Evolutionary conservation across 2,888 invertebrate species (phyloP), one percentile per base, ranked within the genome.

Genomic region (Melikaiella ostensackeni): DNA sequence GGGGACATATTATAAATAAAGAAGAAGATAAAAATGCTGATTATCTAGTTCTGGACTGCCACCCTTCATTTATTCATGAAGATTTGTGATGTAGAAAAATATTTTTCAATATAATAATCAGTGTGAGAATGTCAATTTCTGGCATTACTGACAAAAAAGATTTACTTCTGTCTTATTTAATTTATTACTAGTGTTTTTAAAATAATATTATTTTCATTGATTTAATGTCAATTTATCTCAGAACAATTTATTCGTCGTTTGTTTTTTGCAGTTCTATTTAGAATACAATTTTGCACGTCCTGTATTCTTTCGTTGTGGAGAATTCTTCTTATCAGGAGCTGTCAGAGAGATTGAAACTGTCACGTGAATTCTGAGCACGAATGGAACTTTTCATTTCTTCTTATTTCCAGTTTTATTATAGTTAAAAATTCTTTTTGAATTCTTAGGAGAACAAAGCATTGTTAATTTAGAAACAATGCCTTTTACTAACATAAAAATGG

Each of bases 291-390:
- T 66, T n/a, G 24, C 66, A 46, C 42, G 27, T 8, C 66, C 46
- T 27, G 66, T 66, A 66, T 66, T 46, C 42, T 66, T 66, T 27
- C 21, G 27, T 27, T 24, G 66, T 46, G 46, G 66, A 66, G 46
- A 66, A 66, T 66, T 46, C 66, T 66, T 66, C 66, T 66, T 66
- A 66, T 66, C 66, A 66, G 66, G 38, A 66, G 46, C 66, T 46
- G 66, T 66, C 66, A 66, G 66, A 66, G 66, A 46, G 66, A 66
- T 66, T 46, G 66, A 66, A 66, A 66, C 66, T 66, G 66, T 66
- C 46, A 46, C 66, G 46, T 66, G 66, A 66, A 46, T 66, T 66
- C 66, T 46, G 46, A 27, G 46, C n/a, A 66, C 66, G 66, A 66
- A 30, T 66, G 66, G 66, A 66, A 46, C 46, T 66, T 66, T 66